Conservation (phyloP, 2,113 vertebrate species). For the Xenopus laevis region DNA sequence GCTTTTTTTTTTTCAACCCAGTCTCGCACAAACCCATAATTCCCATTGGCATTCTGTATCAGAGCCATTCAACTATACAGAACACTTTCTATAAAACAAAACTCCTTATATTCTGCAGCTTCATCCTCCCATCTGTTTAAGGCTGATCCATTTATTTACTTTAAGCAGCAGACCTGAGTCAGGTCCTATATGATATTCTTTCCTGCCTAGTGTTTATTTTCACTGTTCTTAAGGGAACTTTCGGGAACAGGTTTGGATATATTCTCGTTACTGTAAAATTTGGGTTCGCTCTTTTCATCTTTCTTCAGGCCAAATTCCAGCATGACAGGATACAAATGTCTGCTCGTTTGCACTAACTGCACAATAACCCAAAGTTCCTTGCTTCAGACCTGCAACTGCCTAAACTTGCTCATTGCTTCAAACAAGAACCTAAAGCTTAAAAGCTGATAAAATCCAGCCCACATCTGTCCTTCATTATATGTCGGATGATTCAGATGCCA, state of each 20-base stretch:
- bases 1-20: too few species aligned
- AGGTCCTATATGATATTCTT: conserved; percentile 56
- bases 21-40: too few species aligned
- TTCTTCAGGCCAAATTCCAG: conserved; percentile 27
- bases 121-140: conserved; percentile 24
- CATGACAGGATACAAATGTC: not conserved
- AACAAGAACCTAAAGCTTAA: too few species aligned
- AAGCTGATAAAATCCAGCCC: too few species aligned
- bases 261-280: conserved; percentile 45
- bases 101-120: not conserved
- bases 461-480: too few species aligned
- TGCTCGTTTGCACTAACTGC: not conserved
- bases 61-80: too few species aligned
- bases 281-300: conserved; percentile 40
- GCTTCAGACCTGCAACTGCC: too few species aligned
- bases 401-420: too few species aligned
- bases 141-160: conserved; percentile 22
- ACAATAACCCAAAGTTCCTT: not conserved
- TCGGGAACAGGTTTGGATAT: conserved; percentile 22
- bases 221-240: conserved; percentile 49
- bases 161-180: conserved; percentile 51
- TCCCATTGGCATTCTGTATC: too few species aligned
- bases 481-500: too few species aligned
- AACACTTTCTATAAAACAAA: too few species aligned
- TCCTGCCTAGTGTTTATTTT: conserved; percentile 58